These are phyloP conservation scores for Paralvinella palmiformis DNA, from an alignment of 1,140 invertebrate genomes.

Conservation along the genomic window DNA sequence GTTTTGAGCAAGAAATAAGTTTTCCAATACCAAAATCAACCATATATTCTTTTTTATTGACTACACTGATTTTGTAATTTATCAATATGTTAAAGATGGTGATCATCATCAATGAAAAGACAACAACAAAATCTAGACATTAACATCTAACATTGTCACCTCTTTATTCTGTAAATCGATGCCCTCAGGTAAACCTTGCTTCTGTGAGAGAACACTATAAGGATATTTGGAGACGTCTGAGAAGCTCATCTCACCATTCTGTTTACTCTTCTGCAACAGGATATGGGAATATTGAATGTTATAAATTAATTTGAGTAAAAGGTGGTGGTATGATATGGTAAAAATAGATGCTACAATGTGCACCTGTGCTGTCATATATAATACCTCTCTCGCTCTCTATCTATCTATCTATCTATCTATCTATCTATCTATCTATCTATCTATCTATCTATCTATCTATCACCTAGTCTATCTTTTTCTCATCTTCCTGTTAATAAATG, in stretches of 20 bases:
- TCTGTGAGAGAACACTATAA: conserved; percentile 61
- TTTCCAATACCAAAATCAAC: background rate
- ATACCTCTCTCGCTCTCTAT: no score
- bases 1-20: background rate
- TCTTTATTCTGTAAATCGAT: conserved; percentile 80
- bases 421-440: no score
- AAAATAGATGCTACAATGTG: no score
- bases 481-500: conserved; percentile 6
- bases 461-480: background rate
- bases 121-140: conserved; percentile 1
- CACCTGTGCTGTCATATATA: no score
- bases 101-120: background rate
- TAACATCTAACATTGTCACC: no score
- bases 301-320: no score
- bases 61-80: background rate
- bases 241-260: conserved; percentile 32
- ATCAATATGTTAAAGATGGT: background rate
- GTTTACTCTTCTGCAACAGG: conserved; percentile 22
- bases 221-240: conserved; percentile 58
- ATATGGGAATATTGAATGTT: no score
- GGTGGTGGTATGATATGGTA: no score
- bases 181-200: conserved; percentile 70
- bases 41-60: background rate
- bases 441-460: no score
- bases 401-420: no score